phyloP scores from a whole-genome alignment of 2,888 invertebrate genomes.

The Cyclophora punctaria region DNA sequence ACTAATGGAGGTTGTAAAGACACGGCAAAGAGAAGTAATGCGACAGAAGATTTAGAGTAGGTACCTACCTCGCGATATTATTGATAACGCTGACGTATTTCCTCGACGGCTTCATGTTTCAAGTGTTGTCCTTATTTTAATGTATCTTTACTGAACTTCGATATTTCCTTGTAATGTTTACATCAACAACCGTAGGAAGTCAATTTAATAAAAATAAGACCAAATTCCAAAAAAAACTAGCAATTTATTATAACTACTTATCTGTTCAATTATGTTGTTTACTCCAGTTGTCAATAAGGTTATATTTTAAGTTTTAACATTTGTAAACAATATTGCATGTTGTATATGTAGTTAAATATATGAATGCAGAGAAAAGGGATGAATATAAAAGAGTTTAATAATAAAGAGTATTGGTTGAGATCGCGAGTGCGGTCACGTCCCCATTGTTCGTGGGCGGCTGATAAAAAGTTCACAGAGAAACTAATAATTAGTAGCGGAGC shows the following conservation, averaged over 20 bases:
- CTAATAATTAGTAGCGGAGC: constrained; percentile 64
- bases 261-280: neutral
- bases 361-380: constrained; percentile 9
- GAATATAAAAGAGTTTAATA: constrained; percentile 30
- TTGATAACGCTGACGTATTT: constrained; percentile 34
- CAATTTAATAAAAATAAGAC: constrained; percentile 14
- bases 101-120: constrained; percentile 36
- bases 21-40: constrained; percentile 24
- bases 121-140: constrained; percentile 26
- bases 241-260: constrained; percentile 1
- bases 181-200: constrained; percentile 18
- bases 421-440: constrained; percentile 68
- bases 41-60: constrained; percentile 25
- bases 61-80: constrained; percentile 29
- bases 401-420: constrained; percentile 31
- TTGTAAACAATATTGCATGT: neutral
- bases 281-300: too few species aligned
- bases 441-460: constrained; percentile 64
- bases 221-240: constrained; percentile 10
- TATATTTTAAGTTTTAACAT: neutral
- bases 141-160: constrained; percentile 19
- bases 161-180: constrained; percentile 39
- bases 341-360: neutral
- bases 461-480: constrained; percentile 63
- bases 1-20: constrained; percentile 34